These are phyloP conservation scores for Cotesia congregata DNA, from an alignment of 2,888 invertebrate species.

Conservation along the genomic window DNA sequence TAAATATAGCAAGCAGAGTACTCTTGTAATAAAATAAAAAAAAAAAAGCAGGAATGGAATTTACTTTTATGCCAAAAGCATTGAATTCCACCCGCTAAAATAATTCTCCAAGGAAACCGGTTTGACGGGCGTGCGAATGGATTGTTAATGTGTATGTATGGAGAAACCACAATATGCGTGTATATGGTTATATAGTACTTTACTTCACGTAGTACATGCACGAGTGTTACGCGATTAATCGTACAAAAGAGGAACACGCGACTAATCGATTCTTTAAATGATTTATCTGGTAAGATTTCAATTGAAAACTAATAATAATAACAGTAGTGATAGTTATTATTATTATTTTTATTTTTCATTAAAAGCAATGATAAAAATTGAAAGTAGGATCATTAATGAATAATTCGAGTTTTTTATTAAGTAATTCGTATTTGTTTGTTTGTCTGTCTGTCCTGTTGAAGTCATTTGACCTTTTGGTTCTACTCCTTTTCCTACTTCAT, in stretches of 20 bases:
- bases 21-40: background rate
- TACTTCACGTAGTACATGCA: slow-evolving; percentile 14
- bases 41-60: slow-evolving; percentile 39
- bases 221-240: slow-evolving; percentile 27
- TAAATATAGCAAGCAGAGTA: background rate
- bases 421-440: background rate
- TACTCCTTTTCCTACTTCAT: background rate
- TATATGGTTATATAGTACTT: slow-evolving; percentile 22
- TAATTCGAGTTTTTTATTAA: background rate
- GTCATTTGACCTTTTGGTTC: background rate
- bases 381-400: background rate
- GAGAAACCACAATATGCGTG: slow-evolving; percentile 9
- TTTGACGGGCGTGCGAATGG: slow-evolving; percentile 38
- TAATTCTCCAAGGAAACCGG: slow-evolving; percentile 45
- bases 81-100: slow-evolving; percentile 47
- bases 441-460: background rate
- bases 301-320: background rate
- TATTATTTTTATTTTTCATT: background rate
- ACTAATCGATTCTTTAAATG: slow-evolving; percentile 23
- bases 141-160: background rate
- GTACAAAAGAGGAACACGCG: slow-evolving; percentile 18
- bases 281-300: slow-evolving; percentile 11
- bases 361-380: background rate
- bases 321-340: background rate
- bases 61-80: slow-evolving; percentile 49